Evolutionary conservation across 2,113 vertebrate genomes (phyloP), one percentile per base, ranked within the genome.

Genomic region (Himantopus leucocephalus): DNA sequence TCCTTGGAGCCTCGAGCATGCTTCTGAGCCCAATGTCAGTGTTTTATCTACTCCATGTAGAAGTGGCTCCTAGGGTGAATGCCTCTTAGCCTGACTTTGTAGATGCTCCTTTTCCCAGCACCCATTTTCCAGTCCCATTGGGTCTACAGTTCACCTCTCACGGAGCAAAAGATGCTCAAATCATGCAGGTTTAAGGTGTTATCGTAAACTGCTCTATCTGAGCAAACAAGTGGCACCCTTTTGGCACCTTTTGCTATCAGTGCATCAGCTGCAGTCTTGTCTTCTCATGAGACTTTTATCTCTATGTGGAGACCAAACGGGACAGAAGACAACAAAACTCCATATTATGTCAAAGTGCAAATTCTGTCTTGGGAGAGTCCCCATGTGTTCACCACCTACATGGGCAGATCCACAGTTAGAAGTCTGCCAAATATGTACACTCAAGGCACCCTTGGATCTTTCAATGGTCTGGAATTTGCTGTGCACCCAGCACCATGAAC

Each of bases 31-130:
- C 34, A 21, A 0, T 16, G 35, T 5, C 35, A 24, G 24, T 8
- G 35, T 85, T 16, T 15, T 47, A 0, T 1, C 45, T 66, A 20
- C 9, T 68, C 27, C 14, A 2, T 1, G 1, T 12, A 13, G 19
- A 71, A 58, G 24, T n/a, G n/a, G 3, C 17, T 87, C 6, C 47
- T 22, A 13, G 81, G 20, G 22, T 22, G 35, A 35, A 9, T 41
- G 9, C 23, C 16, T 64, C 6, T 1, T 9, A 43, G 53, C 35
- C 77, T 66, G 59, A 9, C 21, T 77, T 72, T 43, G 47, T 17
- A 62, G 73, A 3, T 67, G 16, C 6, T 55, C 7, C 47, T 86
- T 82, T 32, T 88, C 62, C 24, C n/a, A 74, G 37, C n/a, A 18
- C 26, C 35, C 18, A 5, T 66, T 86, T 86, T 43, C 71, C 29